phyloP scores from a whole-genome alignment of 2,888 invertebrate genomes.

The Eristalis tenax region DNA sequence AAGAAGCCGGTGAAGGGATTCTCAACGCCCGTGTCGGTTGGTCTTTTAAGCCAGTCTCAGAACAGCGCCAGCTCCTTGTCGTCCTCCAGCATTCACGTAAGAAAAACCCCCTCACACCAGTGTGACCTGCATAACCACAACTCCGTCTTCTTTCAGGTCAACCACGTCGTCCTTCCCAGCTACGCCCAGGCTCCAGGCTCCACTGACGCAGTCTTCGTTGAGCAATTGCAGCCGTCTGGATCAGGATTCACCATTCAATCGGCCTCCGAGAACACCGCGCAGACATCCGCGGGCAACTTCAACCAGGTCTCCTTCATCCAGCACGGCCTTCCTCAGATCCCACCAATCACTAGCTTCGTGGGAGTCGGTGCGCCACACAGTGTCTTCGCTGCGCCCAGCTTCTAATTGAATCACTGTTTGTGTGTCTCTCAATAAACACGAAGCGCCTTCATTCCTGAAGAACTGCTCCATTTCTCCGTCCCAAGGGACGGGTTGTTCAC shows the following conservation, averaged over 20 bases:
- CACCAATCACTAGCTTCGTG: constrained; percentile 4
- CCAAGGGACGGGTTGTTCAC: constrained; percentile 42
- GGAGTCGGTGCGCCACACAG: background rate
- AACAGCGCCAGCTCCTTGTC: constrained; percentile 6
- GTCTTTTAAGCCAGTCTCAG: background rate
- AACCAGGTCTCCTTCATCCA: constrained; percentile 14
- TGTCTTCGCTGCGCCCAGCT: background rate
- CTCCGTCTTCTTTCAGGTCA: constrained; percentile 4
- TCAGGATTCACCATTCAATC: constrained; percentile 14
- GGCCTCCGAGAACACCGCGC: background rate
- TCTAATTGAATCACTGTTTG: constrained; percentile 53
- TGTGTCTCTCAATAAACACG: constrained; percentile 37
- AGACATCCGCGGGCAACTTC: background rate
- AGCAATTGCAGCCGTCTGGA: background rate
- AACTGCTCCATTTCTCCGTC: background rate
- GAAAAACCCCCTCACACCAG: background rate
- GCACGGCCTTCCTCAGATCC: background rate
- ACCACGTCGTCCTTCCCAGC: background rate
- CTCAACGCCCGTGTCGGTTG: background rate
- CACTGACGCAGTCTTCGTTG: constrained; percentile 7
- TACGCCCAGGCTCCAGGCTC: background rate
- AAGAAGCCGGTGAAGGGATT: background rate
- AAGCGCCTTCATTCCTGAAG: background rate
- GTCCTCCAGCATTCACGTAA: constrained; percentile 27
- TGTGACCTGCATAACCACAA: background rate